Percentiles rank a stretch among this genome's conserved stretches.
These are phyloP conservation scores for Ctenodactylus gundi DNA, from an alignment of 2,113 vertebrate genomes.

Conservation along the genomic window DNA sequence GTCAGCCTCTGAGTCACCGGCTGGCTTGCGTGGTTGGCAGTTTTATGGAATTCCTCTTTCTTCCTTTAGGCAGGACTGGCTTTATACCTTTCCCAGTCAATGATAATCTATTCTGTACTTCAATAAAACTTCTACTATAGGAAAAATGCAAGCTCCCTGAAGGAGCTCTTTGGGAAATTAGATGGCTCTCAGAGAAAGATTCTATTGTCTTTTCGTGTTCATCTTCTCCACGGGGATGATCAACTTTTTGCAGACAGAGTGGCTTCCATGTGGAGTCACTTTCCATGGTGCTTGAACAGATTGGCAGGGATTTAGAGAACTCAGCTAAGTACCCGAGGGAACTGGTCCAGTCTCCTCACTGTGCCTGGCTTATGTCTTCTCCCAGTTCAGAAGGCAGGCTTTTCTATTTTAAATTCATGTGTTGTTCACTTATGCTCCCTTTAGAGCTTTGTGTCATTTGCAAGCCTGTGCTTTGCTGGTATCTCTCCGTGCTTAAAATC, in stretches of 20 bases:
- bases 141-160: constrained; percentile 6
- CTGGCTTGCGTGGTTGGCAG: neutral
- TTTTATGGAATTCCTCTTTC: constrained; percentile 44
- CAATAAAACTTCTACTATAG: constrained; percentile 33
- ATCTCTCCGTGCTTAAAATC: constrained; percentile 13
- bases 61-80: constrained; percentile 1
- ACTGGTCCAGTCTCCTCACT: neutral
- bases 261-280: neutral
- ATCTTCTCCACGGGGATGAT: neutral
- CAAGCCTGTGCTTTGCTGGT: neutral
- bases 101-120: constrained; percentile 33
- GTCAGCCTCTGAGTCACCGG: constrained; percentile 36
- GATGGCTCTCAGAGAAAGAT: constrained; percentile 14
- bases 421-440: neutral
- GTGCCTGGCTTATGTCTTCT: neutral
- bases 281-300: neutral
- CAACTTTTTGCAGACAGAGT: constrained; percentile 13
- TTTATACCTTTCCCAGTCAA: neutral
- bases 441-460: neutral
- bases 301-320: neutral
- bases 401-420: constrained; percentile 22
- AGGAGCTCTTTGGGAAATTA: constrained; percentile 48
- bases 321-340: neutral
- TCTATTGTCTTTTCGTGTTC: constrained; percentile 4
- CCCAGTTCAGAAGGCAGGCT: neutral